Base-by-base conservation (phyloP, 2,113 vertebrate species). In the Cromileptes altivelis region DNA sequence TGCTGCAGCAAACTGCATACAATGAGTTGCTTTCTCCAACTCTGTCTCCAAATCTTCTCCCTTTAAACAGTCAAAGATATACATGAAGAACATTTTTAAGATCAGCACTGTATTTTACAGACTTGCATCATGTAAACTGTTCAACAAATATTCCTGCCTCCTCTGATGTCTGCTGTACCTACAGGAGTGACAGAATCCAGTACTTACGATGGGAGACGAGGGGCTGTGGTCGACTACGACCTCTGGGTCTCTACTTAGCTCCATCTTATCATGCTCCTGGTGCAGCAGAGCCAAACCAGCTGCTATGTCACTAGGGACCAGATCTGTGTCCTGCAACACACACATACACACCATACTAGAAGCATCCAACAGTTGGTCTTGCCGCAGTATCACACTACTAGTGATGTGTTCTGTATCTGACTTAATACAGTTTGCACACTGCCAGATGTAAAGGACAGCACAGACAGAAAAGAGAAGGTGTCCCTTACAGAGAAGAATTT, bases 241-340 rank as follows among this genome's bases (percentile, higher is more conserved):
- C 0, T 95, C 95, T 0, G 96, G 97, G 57, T 98, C 97, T 89
- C 94, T 94, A 83, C 89, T 96, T 14, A 27, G 95, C 79, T 95
- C 95, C 89, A 96, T 93, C 75, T 95, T 97, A 75, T 99, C 98
- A 80, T 99, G 98, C 62, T 99, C 97, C 92, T 99, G 98, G 76
- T 98, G 98, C 67, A 99, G 97, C 49, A 99, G 95, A 72, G 96
- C 96, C 82, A 99, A 94, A 18, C 98, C 98, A 0, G 97, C 98
- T 0, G 98, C 98, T 2, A 99, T 97, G 85, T 99, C 98, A 47
- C 98, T 99, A 50, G 98, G 94, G 61, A 99, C 98, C 85, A 99
- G 93, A 67, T 99, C 98, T 4, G 98, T 99, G 93, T 99, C 98
- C 98, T 99, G 94, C 2, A 88, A 75, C 17, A 85, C 6, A 74